Percentiles rank a stretch among this genome's conserved stretches.
phyloP scores from a whole-genome alignment of 2,113 vertebrate genomes.

The Laticauda colubrina region DNA sequence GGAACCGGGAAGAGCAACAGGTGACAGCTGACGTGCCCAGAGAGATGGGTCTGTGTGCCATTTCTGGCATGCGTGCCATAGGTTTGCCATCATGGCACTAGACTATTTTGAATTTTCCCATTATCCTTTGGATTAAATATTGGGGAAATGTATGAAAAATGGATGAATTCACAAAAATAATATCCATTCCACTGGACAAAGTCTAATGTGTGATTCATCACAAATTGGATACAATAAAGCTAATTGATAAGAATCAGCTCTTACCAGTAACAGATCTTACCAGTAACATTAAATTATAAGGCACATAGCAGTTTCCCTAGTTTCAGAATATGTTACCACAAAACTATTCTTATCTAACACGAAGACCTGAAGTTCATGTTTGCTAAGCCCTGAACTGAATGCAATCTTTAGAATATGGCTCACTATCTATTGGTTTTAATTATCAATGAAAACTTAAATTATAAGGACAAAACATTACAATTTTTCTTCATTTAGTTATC shows the following conservation, averaged over 20 bases:
- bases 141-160: background rate
- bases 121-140: background rate
- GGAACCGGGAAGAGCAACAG: no score
- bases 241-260: background rate
- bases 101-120: background rate
- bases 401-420: background rate
- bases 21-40: no score
- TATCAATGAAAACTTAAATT: background rate
- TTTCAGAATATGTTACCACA: background rate
- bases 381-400: background rate
- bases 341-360: background rate
- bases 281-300: background rate
- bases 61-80: no score
- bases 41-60: no score
- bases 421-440: background rate
- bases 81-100: background rate
- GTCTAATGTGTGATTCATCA: background rate
- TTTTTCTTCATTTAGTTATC: slow-evolving; percentile 17
- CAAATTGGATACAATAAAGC: background rate
- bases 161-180: background rate
- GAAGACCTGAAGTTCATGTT: background rate
- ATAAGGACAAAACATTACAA: background rate
- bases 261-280: background rate
- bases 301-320: background rate
- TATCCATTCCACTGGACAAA: background rate